Evolutionary conservation across 2,888 invertebrate species (phyloP).

Genomic region (Brachypalpus laphriformis): DNA sequence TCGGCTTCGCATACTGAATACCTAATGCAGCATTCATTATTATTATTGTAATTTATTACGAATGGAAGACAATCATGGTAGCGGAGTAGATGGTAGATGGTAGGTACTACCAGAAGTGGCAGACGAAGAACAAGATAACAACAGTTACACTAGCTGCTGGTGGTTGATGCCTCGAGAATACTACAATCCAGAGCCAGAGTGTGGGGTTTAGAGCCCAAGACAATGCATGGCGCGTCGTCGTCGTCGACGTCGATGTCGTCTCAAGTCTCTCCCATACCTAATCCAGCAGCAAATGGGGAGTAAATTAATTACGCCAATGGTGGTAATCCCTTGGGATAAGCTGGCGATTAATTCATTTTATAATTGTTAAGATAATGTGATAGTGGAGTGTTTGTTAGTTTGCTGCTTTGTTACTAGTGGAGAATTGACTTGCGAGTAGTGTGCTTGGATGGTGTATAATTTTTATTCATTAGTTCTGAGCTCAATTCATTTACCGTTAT

Average conservation of each 20-base stretch:
- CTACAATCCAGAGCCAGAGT: background rate
- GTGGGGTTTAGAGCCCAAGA: background rate
- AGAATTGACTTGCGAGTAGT: background rate
- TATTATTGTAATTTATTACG: slow-evolving; percentile 62
- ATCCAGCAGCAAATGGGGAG: slow-evolving; percentile 12
- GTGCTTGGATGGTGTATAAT: slow-evolving; percentile 15
- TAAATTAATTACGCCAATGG: slow-evolving; percentile 43
- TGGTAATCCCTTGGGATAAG: slow-evolving; percentile 49
- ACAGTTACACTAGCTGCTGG: slow-evolving; percentile 40
- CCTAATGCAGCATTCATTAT: slow-evolving; percentile 39
- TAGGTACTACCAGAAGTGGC: background rate
- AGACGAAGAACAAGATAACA: slow-evolving; percentile 32
- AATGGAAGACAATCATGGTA: slow-evolving; percentile 6
- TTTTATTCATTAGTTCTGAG: slow-evolving; percentile 42
- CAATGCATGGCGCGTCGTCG: background rate
- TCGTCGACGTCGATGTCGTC: background rate
- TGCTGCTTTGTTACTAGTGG: background rate
- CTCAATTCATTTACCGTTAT: slow-evolving; percentile 51
- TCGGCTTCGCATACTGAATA: slow-evolving; percentile 48
- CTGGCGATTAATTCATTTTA: slow-evolving; percentile 45
- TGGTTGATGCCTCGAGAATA: slow-evolving; percentile 14
- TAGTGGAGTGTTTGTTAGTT: slow-evolving; percentile 6
- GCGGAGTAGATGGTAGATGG: background rate
- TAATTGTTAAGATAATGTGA: slow-evolving; percentile 45
- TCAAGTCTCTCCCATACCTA: background rate